These are phyloP conservation scores for Bombus confusus DNA, from an alignment of 1,140 invertebrate species.

Conservation along the genomic window DNA sequence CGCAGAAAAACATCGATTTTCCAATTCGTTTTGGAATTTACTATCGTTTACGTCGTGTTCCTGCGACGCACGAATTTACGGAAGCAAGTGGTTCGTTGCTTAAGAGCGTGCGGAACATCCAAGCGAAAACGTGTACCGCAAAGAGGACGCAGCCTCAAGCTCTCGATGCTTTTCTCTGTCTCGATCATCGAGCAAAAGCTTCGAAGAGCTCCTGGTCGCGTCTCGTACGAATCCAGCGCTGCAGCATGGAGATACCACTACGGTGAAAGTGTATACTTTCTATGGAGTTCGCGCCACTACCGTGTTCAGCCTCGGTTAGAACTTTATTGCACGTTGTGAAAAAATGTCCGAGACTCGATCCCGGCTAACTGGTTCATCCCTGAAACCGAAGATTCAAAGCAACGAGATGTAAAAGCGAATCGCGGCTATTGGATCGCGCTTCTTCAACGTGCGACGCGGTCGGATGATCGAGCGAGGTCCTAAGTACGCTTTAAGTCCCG, in stretches of 20 bases:
- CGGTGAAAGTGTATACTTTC: slow-evolving; percentile 79
- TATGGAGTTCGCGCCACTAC: slow-evolving; percentile 72
- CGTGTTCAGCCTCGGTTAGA: slow-evolving; percentile 68
- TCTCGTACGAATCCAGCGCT: slow-evolving; percentile 56
- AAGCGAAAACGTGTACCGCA: too few relatives aligned
- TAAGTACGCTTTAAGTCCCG: slow-evolving; percentile 22
- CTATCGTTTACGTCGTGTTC: too few relatives aligned
- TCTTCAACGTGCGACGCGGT: background rate
- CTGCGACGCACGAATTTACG: too few relatives aligned
- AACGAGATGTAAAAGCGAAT: background rate
- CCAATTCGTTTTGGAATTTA: too few relatives aligned
- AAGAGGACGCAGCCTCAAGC: background rate
- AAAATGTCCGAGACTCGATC: background rate
- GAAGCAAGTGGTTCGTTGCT: too few relatives aligned
- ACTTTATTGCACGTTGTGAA: background rate
- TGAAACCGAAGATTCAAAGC: background rate
- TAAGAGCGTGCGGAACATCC: too few relatives aligned
- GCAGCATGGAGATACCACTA: slow-evolving; percentile 69
- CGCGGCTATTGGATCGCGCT: too few relatives aligned
- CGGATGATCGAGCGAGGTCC: background rate
- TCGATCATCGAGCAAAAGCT: slow-evolving; percentile 44
- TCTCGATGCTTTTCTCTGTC: background rate
- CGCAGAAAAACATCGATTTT: too few relatives aligned
- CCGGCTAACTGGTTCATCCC: background rate
- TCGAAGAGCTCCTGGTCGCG: slow-evolving; percentile 61